phyloP scores from a whole-genome alignment of 2,797 vertebrate species.

The Gouania willdenowi region DNA sequence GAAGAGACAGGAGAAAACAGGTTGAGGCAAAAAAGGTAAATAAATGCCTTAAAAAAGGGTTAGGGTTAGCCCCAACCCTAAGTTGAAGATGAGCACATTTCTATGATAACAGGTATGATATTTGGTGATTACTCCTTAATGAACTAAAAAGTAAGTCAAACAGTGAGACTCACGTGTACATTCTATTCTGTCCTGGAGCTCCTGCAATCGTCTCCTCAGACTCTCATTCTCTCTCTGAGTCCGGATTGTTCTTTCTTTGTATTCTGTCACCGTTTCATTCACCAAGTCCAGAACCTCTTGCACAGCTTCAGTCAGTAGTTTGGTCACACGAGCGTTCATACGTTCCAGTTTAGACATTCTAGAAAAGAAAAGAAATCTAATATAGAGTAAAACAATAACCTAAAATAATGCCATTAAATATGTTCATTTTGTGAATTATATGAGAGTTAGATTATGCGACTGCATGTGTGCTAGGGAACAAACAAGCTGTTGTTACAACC shows the following conservation, averaged over 20 bases:
- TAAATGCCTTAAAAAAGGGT: no score
- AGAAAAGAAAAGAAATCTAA: slow-evolving; percentile 8
- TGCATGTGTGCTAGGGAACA: no score
- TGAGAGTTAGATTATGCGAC: no score
- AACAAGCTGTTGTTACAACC: no score
- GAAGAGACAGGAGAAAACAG: background rate
- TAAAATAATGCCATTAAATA: background rate
- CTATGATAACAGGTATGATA: background rate
- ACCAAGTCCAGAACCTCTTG: slow-evolving; percentile 70
- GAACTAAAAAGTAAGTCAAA: no score
- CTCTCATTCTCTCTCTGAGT: slow-evolving; percentile 71
- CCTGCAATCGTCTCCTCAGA: slow-evolving; percentile 62
- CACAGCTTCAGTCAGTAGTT: slow-evolving; percentile 61
- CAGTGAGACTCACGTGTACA: slow-evolving; percentile 38
- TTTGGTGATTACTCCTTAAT: no score
- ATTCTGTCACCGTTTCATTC: slow-evolving; percentile 69
- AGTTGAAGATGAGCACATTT: no score
- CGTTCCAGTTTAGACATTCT: slow-evolving; percentile 74
- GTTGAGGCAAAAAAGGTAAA: no score
- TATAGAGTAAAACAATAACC: no score
- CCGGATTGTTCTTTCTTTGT: slow-evolving; percentile 68
- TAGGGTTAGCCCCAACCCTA: no score
- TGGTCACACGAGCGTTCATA: slow-evolving; percentile 64
- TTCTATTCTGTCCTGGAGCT: slow-evolving; percentile 59
- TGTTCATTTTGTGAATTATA: background rate